Percentiles rank a stretch among this genome's conserved stretches.
Conservation (phyloP, 2,888 invertebrate species). For the Scrobipalpa costella region DNA sequence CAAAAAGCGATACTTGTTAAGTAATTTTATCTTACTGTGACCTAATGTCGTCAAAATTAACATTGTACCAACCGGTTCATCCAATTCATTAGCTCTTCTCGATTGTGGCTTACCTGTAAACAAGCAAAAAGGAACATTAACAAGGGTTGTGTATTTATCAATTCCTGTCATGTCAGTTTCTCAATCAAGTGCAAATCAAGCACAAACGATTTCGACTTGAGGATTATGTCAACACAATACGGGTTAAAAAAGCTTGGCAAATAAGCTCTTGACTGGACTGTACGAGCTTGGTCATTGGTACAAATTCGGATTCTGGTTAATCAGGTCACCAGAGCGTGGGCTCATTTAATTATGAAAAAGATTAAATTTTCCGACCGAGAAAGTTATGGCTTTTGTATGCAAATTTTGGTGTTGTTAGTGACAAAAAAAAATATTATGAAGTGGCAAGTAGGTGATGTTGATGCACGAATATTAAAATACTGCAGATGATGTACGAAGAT, state of each 20-base stretch:
- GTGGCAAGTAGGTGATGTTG: no score
- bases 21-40: no score
- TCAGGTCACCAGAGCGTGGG: constrained; percentile 59
- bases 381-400: constrained; percentile 74
- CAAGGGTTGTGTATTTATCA: constrained; percentile 26
- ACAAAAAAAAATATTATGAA: constrained; percentile 4
- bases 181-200: neutral
- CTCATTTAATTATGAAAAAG: constrained; percentile 70
- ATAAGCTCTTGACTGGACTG: neutral
- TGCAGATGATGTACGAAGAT: no score
- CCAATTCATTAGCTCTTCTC: neutral
- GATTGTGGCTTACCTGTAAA: neutral
- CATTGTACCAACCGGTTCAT: neutral
- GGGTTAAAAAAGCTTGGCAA: neutral
- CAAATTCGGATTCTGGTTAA: constrained; percentile 41
- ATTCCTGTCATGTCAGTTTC: neutral
- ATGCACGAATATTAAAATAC: no score
- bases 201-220: neutral
- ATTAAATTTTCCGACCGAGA: constrained; percentile 73
- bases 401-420: constrained; percentile 47
- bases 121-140: constrained; percentile 26
- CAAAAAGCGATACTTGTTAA: neutral
- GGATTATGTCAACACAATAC: neutral
- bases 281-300: neutral
- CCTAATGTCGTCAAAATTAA: no score